Base-by-base conservation (phyloP, 2,888 invertebrate species). In the Argynnis bischoffii region DNA sequence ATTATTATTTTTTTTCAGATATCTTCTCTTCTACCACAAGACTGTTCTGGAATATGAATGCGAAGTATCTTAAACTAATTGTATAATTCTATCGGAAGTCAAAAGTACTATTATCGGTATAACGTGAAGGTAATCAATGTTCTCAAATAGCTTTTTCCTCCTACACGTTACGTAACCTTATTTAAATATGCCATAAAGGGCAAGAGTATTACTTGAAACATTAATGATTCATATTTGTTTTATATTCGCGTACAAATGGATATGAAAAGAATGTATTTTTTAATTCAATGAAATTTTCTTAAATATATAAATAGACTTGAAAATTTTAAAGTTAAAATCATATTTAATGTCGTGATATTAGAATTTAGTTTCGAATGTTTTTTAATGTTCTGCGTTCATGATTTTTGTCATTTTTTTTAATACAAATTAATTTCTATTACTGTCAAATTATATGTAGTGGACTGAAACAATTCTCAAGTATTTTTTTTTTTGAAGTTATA, bases 11-110 rank as follows among this genome's bases (percentile, higher is more conserved):
- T 79, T 77, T 95, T 94, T 74, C 94, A 98, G 98, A 78, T 99
- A 98, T 90, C 94, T 99, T 71, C 94, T 99, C 73, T 99, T 99
- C 94, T 99, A 99, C 91, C 98, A 99, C 93, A 98, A 99, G 92
- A 97, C 98, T 89, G 96, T 98, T 73, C 90, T 99, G 90, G 98
- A 98, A 84, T 99, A 98, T 79, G 96, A 95, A 74, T 87, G 87
- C 74, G 89, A 88, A 56, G 81, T 76, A 47, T 71, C 76, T 16
- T 81, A 78, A 80, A 66, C 41, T 31, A 1, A 13, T 48, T 48
- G 31, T 48, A 51, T 1, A 41, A 3, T 35, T 56, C 31, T 56
- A 13, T 4, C 5, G 26, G 26, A 31, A 48, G 47, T n/a, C 13
- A 26, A 26, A 31, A 31, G n/a, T 47, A 47, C 26, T 47, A n/a